These are phyloP conservation scores for Laticauda laticaudata DNA, from an alignment of 2,113 vertebrate species.

Conservation along the genomic window DNA sequence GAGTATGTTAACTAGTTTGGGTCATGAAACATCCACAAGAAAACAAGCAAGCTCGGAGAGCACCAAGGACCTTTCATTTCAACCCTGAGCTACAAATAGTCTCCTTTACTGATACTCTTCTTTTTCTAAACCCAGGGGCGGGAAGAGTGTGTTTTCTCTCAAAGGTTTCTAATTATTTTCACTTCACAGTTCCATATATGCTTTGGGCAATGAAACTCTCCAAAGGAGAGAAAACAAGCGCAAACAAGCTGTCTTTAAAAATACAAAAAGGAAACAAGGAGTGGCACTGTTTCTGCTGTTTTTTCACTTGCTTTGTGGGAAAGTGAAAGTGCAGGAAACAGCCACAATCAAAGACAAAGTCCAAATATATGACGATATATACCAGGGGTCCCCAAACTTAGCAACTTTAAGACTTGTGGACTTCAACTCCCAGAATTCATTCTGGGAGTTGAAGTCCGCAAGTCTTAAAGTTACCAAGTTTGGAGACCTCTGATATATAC, in stretches of 20 bases:
- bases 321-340: not conserved
- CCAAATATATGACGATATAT: not conserved
- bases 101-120: not conserved
- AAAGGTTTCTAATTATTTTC: not conserved
- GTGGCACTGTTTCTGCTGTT: not conserved
- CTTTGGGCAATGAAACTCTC: not conserved
- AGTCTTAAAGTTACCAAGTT: no score
- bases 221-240: not conserved
- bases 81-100: no score
- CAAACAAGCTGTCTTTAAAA: not conserved
- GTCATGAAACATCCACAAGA: no score
- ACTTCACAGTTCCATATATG: not conserved
- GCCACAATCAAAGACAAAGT: not conserved
- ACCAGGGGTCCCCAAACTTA: no score
- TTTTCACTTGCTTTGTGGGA: not conserved
- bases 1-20: no score
- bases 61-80: no score
- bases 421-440: no score
- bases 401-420: no score
- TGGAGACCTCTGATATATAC: no score
- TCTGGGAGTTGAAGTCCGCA: no score
- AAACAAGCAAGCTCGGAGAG: no score
- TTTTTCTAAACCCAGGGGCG: not conserved
- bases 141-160: not conserved
- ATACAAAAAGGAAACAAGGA: not conserved